Percentiles rank a stretch among this genome's conserved stretches.
These are phyloP conservation scores for Selene dorsalis DNA, from an alignment of 2,797 vertebrate genomes.

Conservation along the genomic window DNA sequence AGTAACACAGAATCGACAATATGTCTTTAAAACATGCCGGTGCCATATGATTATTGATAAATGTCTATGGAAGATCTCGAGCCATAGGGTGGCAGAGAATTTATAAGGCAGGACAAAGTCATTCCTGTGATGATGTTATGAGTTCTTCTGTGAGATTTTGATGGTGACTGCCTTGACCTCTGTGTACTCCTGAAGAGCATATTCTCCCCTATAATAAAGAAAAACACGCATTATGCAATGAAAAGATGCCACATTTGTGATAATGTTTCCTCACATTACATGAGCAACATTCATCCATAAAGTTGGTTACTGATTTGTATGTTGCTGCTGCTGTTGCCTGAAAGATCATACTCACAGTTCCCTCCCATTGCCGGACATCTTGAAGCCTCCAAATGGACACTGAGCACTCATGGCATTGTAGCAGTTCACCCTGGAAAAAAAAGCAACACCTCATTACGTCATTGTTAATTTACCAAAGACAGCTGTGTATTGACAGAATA, in stretches of 20 bases:
- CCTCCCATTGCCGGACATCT: constrained; percentile 94
- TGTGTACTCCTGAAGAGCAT: constrained; percentile 89
- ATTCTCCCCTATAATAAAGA: constrained; percentile 85
- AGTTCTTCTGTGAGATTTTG: constrained; percentile 91
- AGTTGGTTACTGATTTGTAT: not conserved
- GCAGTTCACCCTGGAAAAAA: constrained; percentile 89
- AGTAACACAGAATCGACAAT: not conserved
- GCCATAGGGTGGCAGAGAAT: not conserved
- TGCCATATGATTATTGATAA: not conserved
- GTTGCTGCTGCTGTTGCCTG: not conserved
- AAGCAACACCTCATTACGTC: not conserved
- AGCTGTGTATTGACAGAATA: not conserved
- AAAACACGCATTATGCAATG: constrained; percentile 10
- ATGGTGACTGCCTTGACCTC: constrained; percentile 91
- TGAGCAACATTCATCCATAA: not conserved
- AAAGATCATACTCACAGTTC: constrained; percentile 86
- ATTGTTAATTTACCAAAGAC: not conserved
- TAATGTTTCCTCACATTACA: not conserved
- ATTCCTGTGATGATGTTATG: constrained; percentile 71
- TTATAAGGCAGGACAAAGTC: not conserved
- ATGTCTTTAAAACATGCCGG: not conserved
- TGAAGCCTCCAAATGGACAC: constrained; percentile 91
- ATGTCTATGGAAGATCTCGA: constrained; percentile 4
- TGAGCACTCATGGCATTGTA: constrained; percentile 87
- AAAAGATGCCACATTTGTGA: not conserved